These are phyloP conservation scores for Limnodromus scolopaceus DNA, from an alignment of 2,797 vertebrate genomes.

Conservation along the genomic window DNA sequence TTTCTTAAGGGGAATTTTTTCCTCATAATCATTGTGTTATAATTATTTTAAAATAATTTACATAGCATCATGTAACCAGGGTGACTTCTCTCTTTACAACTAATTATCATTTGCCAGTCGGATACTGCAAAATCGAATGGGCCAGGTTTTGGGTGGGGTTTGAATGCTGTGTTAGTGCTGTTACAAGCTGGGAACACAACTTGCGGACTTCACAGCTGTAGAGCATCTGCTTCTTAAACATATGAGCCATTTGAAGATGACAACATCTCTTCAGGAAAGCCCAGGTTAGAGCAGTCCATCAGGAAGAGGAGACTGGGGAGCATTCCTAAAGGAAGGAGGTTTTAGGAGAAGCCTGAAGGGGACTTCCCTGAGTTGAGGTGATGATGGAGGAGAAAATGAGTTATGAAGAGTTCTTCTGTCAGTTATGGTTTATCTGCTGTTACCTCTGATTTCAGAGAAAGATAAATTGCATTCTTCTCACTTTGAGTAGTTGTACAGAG, in stretches of 20 bases:
- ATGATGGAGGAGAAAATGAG: not conserved
- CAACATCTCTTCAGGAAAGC: not conserved
- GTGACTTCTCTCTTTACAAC: not conserved
- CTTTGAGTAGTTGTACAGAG: not conserved
- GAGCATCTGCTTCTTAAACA: not conserved
- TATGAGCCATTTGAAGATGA: not conserved
- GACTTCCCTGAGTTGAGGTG: not conserved
- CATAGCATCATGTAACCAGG: not conserved
- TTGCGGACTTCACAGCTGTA: not conserved
- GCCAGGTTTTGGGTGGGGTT: not conserved
- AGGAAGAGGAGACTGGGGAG: not conserved
- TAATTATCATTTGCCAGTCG: not conserved
- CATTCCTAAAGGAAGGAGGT: not conserved
- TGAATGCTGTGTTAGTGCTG: accelerated
- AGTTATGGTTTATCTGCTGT: not conserved
- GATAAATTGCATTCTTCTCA: not conserved
- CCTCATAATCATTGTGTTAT: not conserved
- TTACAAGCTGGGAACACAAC: accelerated
- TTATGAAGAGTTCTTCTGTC: not conserved
- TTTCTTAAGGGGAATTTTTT: not conserved
- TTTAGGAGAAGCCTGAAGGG: not conserved
- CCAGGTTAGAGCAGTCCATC: not conserved
- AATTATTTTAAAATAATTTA: not conserved
- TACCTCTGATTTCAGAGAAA: not conserved
- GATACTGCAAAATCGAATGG: accelerated